A percentile compares a stretch with the other conserved stretches of the same genome.
phyloP scores from a whole-genome alignment of 2,888 invertebrate species.

The Diaphora mendica region DNA sequence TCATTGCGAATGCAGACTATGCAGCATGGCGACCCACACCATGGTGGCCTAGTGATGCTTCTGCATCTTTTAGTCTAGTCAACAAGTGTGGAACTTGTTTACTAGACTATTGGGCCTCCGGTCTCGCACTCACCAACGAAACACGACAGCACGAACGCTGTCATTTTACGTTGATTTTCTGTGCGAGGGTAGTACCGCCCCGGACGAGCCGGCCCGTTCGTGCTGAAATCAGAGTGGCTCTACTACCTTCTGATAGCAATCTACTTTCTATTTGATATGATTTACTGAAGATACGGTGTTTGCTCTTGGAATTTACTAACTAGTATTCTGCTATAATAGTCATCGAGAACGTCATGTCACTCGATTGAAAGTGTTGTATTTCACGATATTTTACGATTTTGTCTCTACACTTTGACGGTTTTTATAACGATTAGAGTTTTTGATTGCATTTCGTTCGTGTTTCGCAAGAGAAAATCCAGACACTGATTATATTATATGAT shows the following conservation, averaged over 20 bases:
- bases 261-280: constrained; percentile 3
- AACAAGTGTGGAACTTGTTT: too few relatives aligned
- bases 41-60: too few relatives aligned
- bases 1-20: too few relatives aligned
- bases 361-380: constrained; percentile 3
- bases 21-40: too few relatives aligned
- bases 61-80: too few relatives aligned
- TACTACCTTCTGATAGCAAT: not conserved
- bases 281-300: constrained; percentile 6
- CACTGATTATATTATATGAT: not conserved
- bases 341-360: not conserved
- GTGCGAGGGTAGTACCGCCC: too few relatives aligned
- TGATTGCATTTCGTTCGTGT: not conserved
- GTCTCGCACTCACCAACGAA: too few relatives aligned
- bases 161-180: too few relatives aligned
- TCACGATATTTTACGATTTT: not conserved
- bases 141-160: too few relatives aligned
- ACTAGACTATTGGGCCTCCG: too few relatives aligned
- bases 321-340: not conserved
- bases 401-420: not conserved
- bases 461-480: not conserved
- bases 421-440: not conserved
- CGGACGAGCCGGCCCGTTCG: too few relatives aligned
- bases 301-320: not conserved
- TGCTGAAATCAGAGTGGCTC: too few relatives aligned